Conservation (phyloP, 1,140 invertebrate genomes). For the Palaemon carinicauda region DNA sequence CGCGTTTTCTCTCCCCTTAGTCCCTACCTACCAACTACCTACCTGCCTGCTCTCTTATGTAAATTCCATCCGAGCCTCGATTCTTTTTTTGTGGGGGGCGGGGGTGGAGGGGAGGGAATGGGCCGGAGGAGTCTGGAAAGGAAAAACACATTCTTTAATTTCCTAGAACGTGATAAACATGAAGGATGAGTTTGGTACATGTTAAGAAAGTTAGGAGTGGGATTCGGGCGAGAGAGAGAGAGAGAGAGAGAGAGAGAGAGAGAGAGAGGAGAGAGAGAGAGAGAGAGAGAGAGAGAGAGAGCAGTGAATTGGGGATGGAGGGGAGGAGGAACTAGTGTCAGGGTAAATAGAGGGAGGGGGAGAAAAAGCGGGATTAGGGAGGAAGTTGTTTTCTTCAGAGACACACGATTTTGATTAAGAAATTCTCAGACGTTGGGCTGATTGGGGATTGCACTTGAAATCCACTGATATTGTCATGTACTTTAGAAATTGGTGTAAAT, state of each 20-base stretch:
- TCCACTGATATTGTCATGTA: neutral
- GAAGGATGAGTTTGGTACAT: conserved; percentile 12
- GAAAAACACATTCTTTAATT: conserved; percentile 48
- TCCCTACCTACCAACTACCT: neutral
- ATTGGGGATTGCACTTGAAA: neutral
- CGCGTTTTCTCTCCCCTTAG: neutral
- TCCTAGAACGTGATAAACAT: conserved; percentile 49
- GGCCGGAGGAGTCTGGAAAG: neutral
- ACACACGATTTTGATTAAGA: too few species aligned
- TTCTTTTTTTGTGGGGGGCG: conserved; percentile 5
- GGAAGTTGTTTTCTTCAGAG: neutral
- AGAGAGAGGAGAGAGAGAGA: neutral
- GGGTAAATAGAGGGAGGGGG: neutral
- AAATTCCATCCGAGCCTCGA: conserved; percentile 23
- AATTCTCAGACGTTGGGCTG: too few species aligned
- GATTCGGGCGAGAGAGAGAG: neutral
- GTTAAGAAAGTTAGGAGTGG: neutral
- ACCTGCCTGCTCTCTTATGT: conserved; percentile 44
- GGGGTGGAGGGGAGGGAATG: neutral
- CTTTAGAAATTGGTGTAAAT: too few species aligned
- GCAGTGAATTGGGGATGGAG: neutral
- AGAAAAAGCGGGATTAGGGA: neutral
- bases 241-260: neutral
- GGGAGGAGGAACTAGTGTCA: neutral
- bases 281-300: neutral